Conservation (phyloP, 1,140 invertebrate genomes). For the Cherax destructor region DNA sequence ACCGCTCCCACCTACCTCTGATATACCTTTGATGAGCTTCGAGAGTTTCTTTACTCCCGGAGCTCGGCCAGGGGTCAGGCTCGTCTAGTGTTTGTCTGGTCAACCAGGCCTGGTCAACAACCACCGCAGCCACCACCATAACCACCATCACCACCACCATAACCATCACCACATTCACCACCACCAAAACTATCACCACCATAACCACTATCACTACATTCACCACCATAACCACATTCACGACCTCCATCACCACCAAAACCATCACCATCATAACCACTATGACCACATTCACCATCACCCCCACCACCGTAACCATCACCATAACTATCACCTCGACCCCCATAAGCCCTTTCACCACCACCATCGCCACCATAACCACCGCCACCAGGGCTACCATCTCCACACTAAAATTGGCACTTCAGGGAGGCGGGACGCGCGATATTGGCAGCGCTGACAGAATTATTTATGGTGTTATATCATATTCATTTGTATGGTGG, state of each 20-base stretch:
- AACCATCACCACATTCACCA: background rate
- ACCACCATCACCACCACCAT: background rate
- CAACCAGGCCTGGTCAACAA: too few species aligned
- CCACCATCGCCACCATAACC: background rate
- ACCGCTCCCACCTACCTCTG: background rate
- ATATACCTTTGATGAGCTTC: too few species aligned
- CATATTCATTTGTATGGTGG: conserved; percentile 52
- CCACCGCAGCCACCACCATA: too few species aligned
- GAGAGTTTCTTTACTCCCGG: too few species aligned
- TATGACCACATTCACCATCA: background rate
- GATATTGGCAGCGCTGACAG: conserved; percentile 38
- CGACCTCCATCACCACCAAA: background rate
- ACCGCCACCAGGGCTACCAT: background rate
- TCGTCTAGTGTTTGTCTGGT: too few species aligned
- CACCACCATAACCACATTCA: too few species aligned
- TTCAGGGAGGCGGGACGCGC: background rate
- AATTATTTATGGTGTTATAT: conserved; percentile 41
- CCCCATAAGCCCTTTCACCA: too few species aligned
- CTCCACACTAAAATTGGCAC: conserved; percentile 36
- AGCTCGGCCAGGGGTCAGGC: too few species aligned
- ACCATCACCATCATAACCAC: background rate
- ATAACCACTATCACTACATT: background rate
- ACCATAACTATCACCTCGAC: background rate
- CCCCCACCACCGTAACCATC: background rate
- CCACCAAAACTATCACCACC: background rate